These are phyloP conservation scores for Biston betularia DNA, from an alignment of 2,888 invertebrate species.

Conservation along the genomic window DNA sequence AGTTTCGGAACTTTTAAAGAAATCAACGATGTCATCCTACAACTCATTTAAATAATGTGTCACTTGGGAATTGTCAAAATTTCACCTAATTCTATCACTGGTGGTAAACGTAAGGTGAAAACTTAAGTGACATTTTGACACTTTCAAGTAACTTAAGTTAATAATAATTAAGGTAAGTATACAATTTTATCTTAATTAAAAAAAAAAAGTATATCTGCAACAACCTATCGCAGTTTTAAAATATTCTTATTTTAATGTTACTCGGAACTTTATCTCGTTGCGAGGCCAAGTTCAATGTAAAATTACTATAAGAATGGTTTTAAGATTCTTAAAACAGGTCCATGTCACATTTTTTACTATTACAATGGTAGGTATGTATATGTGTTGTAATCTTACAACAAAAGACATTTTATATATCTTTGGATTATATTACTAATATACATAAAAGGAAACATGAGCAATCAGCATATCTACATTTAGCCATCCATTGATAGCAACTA, in stretches of 20 bases:
- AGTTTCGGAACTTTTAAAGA: background rate
- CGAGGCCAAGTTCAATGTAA: too few species aligned
- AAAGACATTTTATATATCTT: slow-evolving; percentile 73
- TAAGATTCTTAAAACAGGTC: background rate
- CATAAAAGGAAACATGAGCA: slow-evolving; percentile 45
- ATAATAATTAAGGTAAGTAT: background rate
- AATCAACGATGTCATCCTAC: background rate
- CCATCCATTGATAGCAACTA: background rate
- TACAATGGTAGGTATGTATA: slow-evolving; percentile 1
- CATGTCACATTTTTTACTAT: background rate
- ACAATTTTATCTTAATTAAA: background rate
- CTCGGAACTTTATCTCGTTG: too few species aligned
- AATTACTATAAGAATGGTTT: too few species aligned
- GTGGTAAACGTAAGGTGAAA: background rate
- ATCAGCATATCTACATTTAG: background rate
- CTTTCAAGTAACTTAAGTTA: background rate
- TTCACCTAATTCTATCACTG: background rate
- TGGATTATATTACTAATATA: slow-evolving; percentile 73
- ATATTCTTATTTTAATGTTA: background rate
- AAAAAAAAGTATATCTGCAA: background rate
- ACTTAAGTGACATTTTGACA: background rate
- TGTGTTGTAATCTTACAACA: slow-evolving; percentile 29
- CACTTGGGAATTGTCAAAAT: background rate
- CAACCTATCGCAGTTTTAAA: background rate
- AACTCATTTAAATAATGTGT: background rate